Conservation (phyloP, 2,797 vertebrate genomes). For the Octomys mimax region DNA sequence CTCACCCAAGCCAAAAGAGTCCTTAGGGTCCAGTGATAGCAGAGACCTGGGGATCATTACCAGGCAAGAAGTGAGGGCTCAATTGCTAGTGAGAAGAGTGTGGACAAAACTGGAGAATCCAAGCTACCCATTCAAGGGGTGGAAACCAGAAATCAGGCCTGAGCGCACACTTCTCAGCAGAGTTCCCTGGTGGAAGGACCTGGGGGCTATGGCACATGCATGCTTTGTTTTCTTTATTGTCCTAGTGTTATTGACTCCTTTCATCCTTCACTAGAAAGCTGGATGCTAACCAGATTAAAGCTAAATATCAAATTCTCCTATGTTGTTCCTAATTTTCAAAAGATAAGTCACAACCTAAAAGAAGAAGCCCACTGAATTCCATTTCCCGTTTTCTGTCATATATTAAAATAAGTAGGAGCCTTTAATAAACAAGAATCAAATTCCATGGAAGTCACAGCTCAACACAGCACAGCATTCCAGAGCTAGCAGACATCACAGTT, state of each 20-base stretch:
- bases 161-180: background rate
- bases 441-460: slow-evolving; percentile 74
- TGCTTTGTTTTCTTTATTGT: background rate
- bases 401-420: slow-evolving; percentile 73
- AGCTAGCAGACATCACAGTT: slow-evolving; percentile 36
- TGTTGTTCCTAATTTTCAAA: slow-evolving; percentile 9
- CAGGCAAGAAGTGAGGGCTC: background rate
- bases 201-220: accelerated
- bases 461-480: slow-evolving; percentile 69
- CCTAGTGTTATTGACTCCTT: background rate
- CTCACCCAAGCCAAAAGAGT: background rate
- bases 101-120: background rate
- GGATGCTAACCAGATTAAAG: background rate
- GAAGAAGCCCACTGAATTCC: background rate
- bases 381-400: slow-evolving; percentile 38
- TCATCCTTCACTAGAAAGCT: background rate
- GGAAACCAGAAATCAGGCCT: background rate
- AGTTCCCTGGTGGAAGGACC: background rate
- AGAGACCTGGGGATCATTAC: background rate
- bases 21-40: background rate
- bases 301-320: background rate
- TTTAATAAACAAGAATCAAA: slow-evolving; percentile 62
- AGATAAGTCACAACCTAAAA: background rate
- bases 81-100: background rate
- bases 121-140: background rate